phyloP scores from a whole-genome alignment of 2,113 vertebrate genomes.

The Gymnogyps californianus region DNA sequence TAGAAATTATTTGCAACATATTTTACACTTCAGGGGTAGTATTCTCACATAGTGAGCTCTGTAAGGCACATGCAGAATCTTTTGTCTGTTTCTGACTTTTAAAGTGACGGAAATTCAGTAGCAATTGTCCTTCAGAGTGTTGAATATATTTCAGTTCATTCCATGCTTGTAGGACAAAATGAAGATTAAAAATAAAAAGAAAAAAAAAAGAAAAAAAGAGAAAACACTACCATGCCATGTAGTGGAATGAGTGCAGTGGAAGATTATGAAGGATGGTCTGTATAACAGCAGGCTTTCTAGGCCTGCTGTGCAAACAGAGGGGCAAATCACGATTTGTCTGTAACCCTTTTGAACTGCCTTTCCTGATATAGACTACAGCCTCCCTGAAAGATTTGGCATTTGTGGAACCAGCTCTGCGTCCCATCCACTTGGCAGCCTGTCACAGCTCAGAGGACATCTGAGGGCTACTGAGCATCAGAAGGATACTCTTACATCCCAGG shows the following conservation, averaged over 20 bases:
- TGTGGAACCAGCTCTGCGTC: not conserved
- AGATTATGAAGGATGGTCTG: not conserved
- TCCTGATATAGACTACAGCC: not conserved
- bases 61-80: not conserved
- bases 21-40: not conserved
- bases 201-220: not conserved
- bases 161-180: not conserved
- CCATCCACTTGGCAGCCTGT: not conserved
- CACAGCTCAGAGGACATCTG: not conserved
- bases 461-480: not conserved
- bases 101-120: not conserved
- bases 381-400: not conserved
- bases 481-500: not conserved
- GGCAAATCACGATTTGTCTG: not conserved
- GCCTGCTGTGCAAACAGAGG: not conserved
- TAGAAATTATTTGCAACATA: not conserved
- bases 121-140: not conserved
- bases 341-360: not conserved
- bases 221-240: not conserved
- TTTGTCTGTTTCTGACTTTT: not conserved
- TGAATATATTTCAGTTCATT: not conserved
- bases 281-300: not conserved
- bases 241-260: not conserved
- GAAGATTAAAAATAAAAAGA: not conserved
- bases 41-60: not conserved